Conservation (phyloP, 37 sponge, comb jelly and placozoan species). For the Aplysina aerophoba region DNA sequence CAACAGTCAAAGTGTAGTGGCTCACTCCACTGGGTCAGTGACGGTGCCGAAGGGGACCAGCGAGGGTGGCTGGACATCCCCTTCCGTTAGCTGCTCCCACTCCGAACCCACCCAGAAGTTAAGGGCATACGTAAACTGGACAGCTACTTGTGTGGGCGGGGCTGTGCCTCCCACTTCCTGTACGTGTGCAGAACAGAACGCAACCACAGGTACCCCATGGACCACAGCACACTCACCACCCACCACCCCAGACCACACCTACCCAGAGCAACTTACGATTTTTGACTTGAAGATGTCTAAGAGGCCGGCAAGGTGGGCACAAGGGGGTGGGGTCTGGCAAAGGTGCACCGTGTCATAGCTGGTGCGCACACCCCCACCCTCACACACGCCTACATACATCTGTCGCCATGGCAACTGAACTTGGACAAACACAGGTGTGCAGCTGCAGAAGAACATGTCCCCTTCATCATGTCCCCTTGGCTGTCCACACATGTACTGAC, state of each 20-base stretch:
- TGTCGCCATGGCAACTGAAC: conserved; percentile 79
- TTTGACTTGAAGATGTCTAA: conserved; percentile 89
- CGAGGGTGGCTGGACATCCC: background rate
- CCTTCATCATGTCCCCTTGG: too few species aligned
- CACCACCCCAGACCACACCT: background rate
- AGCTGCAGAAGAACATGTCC: conserved; percentile 9
- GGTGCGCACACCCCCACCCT: conserved; percentile 58
- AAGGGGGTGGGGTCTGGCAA: conserved; percentile 72
- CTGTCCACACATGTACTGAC: too few species aligned
- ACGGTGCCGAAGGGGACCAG: conserved; percentile 65
- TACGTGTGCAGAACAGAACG: background rate
- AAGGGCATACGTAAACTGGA: conserved; percentile 70
- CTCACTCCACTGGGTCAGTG: conserved; percentile 76
- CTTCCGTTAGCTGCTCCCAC: conserved; percentile 53
- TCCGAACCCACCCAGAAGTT: conserved; percentile 69
- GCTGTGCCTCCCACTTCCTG: background rate
- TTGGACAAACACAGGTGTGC: conserved; percentile 84
- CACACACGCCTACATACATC: conserved; percentile 87
- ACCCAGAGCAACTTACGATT: conserved; percentile 59
- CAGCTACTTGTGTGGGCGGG: conserved; percentile 60
- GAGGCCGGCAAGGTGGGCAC: conserved; percentile 85
- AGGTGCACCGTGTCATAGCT: conserved; percentile 83
- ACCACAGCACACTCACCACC: background rate
- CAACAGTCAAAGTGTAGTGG: background rate
- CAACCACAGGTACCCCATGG: background rate